Base-by-base conservation (phyloP, 1,140 invertebrate genomes). In the Papilio dardanus region DNA sequence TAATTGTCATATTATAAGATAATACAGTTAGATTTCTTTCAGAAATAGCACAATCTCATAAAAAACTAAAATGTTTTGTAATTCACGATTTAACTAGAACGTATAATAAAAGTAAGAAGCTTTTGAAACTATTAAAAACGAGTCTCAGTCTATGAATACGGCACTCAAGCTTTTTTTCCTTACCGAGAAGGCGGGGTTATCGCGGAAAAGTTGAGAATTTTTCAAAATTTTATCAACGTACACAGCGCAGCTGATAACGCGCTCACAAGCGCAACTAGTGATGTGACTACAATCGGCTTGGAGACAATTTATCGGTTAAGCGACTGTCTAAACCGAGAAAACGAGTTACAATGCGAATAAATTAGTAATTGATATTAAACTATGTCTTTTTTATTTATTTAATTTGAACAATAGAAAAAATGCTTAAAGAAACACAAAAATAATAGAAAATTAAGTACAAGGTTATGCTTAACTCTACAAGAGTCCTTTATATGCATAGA, bases 181-280 rank as follows among this genome's bases (percentile, higher is more conserved):
- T 50, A 79, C 69, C 79, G 81, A 79, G 81, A 73, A 73, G 76
- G 75, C 85, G 86, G 87, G 90, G 90, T 92, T 92, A 92, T 92
- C 90, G 83, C 85, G 88, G 91, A 93, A 93, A 93, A 92, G 91
- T 92, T 84, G 83, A 85, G 87, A 77, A 89, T 93, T 93, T 93
- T 93, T 93, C 91, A 93, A 93, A 93, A 93, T 92, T 92, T 93
- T 93, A 93, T 93, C 91, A 84, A 87, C 85, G 71, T 85, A 83
- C 83, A 81, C 86, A 86, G 82, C 42, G 77, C 68, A 69, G 65
- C 77, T 80, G 85, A 90, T 88, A 91, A 86, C 54, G 71, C 83
- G 74, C 88, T 82, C 88, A 92, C 88, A 83, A n/a, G 50, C 74
- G 42, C 75, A 79, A 31, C 74, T 90, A 92, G 91, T 85, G 90